Evolutionary conservation across 2,113 vertebrate genomes (phyloP).

Genomic region (Ophthalmolycus amberensis): DNA sequence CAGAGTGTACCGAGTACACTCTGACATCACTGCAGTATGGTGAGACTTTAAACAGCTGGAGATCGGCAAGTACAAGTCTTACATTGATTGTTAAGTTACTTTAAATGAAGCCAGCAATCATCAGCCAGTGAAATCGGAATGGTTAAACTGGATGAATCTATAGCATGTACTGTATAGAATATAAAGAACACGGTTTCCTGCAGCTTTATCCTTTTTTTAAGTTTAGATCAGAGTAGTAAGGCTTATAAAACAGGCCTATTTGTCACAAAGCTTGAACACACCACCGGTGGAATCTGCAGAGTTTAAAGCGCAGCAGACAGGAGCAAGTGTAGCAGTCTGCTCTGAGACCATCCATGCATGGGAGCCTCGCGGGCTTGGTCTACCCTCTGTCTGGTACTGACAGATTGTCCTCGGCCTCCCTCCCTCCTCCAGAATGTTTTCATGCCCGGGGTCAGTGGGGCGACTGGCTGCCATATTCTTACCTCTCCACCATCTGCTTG

Average conservation of each 20-base stretch:
- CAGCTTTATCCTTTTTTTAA: background rate
- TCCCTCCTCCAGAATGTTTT: conserved; percentile 26
- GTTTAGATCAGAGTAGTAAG: background rate
- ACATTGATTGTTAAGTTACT: background rate
- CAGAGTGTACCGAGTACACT: background rate
- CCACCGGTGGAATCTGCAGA: conserved; percentile 32
- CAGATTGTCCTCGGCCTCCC: conserved; percentile 62
- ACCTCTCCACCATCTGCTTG: conserved; percentile 87
- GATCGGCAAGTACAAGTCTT: background rate
- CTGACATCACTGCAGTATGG: background rate
- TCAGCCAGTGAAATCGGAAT: no score
- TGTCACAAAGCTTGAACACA: conserved; percentile 19
- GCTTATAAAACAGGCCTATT: conserved; percentile 11
- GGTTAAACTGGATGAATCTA: background rate
- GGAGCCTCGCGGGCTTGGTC: conserved; percentile 60
- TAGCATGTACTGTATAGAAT: background rate
- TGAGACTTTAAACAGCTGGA: background rate
- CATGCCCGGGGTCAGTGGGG: conserved; percentile 58
- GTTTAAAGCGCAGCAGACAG: conserved; percentile 55
- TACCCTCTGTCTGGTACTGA: conserved; percentile 64
- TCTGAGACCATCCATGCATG: conserved; percentile 66
- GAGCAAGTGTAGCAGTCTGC: conserved; percentile 63
- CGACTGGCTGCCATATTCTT: conserved; percentile 64
- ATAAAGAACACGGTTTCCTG: background rate
- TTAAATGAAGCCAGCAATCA: background rate